Percentiles rank a stretch among this genome's conserved stretches.
Conservation (phyloP, 2,113 vertebrate genomes). For the Sinocyclocheilus anshuiensis region DNA sequence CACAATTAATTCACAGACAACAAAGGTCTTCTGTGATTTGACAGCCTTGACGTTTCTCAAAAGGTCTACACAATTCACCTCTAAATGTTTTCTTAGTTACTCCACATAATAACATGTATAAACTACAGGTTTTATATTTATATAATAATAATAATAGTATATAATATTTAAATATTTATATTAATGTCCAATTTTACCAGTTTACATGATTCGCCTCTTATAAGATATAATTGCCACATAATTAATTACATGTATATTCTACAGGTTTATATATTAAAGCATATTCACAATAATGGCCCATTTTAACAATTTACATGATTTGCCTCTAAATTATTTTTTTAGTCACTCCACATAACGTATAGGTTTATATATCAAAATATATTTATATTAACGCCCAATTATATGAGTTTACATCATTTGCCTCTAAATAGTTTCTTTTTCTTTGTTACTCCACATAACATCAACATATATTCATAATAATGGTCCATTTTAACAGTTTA, state of each 20-base stretch:
- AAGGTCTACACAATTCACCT: too few relatives aligned
- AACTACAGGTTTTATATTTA: neutral
- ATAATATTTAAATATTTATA: neutral
- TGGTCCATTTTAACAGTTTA: neutral
- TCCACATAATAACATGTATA: neutral
- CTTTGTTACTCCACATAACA: too few relatives aligned
- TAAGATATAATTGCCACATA: neutral
- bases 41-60: neutral
- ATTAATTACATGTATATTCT: neutral
- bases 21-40: neutral
- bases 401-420: too few relatives aligned
- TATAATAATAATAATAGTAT: neutral
- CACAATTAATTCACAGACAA: neutral
- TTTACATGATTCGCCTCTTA: too few relatives aligned
- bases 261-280: neutral
- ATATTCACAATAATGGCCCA: neutral
- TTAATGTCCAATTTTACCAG: neutral
- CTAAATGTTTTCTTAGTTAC: neutral
- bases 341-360: too few relatives aligned
- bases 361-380: too few relatives aligned
- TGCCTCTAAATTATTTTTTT: too few relatives aligned
- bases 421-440: too few relatives aligned
- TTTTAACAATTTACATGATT: neutral
- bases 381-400: too few relatives aligned
- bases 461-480: too few relatives aligned